These are phyloP conservation scores for Panagrolaimus sp. DNA, from an alignment of 1,140 invertebrate species.

Conservation along the genomic window DNA sequence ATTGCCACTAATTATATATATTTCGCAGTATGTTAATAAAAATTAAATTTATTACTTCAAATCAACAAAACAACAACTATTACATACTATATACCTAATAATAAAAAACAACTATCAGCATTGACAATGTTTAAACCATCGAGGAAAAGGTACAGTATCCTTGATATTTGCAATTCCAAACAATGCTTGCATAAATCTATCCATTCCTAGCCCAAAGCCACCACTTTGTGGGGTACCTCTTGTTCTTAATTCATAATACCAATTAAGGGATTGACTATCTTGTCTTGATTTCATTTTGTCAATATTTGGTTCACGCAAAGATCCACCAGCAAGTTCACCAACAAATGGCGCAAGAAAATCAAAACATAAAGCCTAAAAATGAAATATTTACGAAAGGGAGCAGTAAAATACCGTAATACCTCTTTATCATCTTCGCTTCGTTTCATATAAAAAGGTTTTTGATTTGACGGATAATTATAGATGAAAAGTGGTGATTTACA, in stretches of 20 bases:
- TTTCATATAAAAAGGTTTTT: constrained; percentile 93
- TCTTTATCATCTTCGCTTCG: constrained; percentile 64
- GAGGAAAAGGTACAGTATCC: constrained; percentile 87
- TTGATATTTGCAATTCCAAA: constrained; percentile 79
- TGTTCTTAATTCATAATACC: constrained; percentile 81
- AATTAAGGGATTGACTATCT: constrained; percentile 35
- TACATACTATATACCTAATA: not conserved
- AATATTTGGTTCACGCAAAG: constrained; percentile 76
- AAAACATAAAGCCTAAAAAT: constrained; percentile 65
- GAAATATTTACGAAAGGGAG: not conserved
- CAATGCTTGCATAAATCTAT: constrained; percentile 78
- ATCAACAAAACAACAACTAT: not conserved
- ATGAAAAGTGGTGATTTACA: constrained; percentile 76
- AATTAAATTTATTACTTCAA: not conserved
- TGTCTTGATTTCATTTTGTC: constrained; percentile 49
- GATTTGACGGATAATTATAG: constrained; percentile 75
- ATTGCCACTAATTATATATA: not conserved
- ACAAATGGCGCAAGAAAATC: constrained; percentile 80
- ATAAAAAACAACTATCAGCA: constrained; percentile 33
- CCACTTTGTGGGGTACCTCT: constrained; percentile 81
- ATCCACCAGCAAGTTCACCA: constrained; percentile 87
- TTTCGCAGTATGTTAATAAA: no score
- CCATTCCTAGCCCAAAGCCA: constrained; percentile 91
- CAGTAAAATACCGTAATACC: constrained; percentile 13
- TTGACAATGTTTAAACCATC: constrained; percentile 78